Evolutionary conservation across 2,113 vertebrate genomes (phyloP).

Genomic region (Aplodontia rufa): DNA sequence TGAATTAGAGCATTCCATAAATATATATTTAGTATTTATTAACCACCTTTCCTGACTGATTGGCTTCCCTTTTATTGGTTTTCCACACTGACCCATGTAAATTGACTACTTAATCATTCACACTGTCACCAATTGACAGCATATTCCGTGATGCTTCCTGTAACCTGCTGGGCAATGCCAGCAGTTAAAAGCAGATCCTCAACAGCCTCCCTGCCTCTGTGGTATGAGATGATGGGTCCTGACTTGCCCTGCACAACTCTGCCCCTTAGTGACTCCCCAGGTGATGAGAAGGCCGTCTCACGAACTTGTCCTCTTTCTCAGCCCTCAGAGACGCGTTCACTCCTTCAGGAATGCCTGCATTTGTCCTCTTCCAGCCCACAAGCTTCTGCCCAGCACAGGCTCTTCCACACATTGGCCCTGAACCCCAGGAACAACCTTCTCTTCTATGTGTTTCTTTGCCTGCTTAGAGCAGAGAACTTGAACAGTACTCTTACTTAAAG

Average conservation of each 20-base stretch:
- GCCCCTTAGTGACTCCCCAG: background rate
- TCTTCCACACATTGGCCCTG: too few species aligned
- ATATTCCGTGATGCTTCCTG: background rate
- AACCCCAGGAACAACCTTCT: background rate
- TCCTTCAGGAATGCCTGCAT: background rate
- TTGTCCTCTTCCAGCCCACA: background rate
- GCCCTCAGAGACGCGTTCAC: background rate
- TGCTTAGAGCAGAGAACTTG: background rate
- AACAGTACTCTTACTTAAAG: background rate
- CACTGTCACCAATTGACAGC: background rate
- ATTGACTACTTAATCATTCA: background rate
- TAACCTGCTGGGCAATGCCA: rapidly evolving
- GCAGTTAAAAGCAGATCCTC: background rate
- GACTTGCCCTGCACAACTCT: background rate
- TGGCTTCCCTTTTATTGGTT: conserved; percentile 27
- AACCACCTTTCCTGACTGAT: conserved; percentile 14
- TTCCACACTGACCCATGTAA: conserved; percentile 26
- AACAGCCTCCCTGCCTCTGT: background rate
- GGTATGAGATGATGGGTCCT: background rate
- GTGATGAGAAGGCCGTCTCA: background rate
- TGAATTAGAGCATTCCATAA: background rate
- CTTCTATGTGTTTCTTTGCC: background rate
- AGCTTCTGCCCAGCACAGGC: background rate
- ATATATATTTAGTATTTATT: conserved; percentile 26
- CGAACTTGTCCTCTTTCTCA: background rate